These are phyloP conservation scores for Poliocrania exsul DNA, from an alignment of 2,797 vertebrate species.

Conservation along the genomic window DNA sequence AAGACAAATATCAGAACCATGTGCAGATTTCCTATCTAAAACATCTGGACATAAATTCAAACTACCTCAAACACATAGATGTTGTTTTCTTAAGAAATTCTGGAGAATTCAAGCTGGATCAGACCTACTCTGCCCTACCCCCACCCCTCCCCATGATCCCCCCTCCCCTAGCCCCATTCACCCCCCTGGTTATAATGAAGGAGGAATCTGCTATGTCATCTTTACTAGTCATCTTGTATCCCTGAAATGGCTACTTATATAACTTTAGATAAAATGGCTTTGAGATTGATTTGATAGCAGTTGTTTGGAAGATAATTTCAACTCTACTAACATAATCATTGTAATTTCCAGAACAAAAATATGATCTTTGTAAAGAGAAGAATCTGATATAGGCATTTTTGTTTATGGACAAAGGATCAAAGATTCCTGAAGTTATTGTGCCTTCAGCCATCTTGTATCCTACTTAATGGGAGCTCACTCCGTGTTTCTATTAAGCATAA, in stretches of 20 bases:
- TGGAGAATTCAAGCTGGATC: not conserved
- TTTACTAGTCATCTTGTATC: not conserved
- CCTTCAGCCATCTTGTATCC: not conserved
- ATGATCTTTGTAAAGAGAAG: not conserved
- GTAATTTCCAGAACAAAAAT: not conserved
- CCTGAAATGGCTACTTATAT: not conserved
- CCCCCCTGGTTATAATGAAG: not conserved
- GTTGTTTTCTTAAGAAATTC: not conserved
- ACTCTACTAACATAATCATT: not conserved
- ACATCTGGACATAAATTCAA: not conserved
- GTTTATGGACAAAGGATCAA: not conserved
- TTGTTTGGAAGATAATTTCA: not conserved
- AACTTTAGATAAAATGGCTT: not conserved
- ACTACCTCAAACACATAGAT: not conserved
- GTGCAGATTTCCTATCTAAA: not conserved
- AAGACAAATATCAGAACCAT: not conserved
- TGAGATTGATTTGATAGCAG: not conserved
- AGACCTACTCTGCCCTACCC: not conserved
- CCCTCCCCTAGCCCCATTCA: not conserved
- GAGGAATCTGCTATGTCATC: not conserved
- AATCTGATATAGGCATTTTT: not conserved
- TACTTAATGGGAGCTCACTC: not conserved
- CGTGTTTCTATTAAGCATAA: not conserved
- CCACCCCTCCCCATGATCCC: not conserved
- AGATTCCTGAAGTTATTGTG: not conserved